Evolutionary conservation across 2,113 vertebrate species (phyloP).

Genomic region (Microtus montanus): DNA sequence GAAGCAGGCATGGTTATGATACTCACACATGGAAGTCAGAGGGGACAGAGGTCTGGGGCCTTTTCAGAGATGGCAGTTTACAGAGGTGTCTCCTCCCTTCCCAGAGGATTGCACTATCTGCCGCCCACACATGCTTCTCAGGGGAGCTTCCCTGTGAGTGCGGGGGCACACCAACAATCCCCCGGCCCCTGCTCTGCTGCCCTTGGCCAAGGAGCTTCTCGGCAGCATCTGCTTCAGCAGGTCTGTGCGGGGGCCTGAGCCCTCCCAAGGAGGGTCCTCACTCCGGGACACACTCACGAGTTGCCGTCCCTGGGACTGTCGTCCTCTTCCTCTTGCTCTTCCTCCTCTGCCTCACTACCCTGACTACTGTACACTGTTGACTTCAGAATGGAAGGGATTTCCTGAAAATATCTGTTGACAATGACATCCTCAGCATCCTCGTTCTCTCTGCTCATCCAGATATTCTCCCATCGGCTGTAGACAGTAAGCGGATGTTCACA

Average conservation of each 20-base stretch:
- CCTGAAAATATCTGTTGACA: conserved; percentile 77
- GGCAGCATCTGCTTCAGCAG: background rate
- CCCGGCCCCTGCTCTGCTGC: background rate
- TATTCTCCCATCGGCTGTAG: conserved; percentile 81
- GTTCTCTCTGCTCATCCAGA: conserved; percentile 79
- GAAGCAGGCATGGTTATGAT: background rate
- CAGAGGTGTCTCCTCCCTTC: background rate
- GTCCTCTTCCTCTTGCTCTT: conserved; percentile 75
- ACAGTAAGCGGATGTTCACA: conserved; percentile 77
- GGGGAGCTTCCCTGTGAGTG: background rate
- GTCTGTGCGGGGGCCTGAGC: background rate
- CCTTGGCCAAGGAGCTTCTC: background rate
- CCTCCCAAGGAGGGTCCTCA: background rate
- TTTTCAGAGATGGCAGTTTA: background rate
- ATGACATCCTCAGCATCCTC: conserved; percentile 79
- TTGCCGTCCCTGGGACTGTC: conserved; percentile 70
- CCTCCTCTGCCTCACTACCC: conserved; percentile 80
- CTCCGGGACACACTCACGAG: conserved; percentile 79
- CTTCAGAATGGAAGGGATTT: conserved; percentile 75
- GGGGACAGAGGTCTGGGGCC: background rate
- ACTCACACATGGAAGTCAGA: background rate
- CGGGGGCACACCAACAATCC: background rate
- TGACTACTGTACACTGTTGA: conserved; percentile 80
- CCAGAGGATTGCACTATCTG: background rate
- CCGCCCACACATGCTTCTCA: background rate